A percentile compares a stretch with the other conserved stretches of the same genome.
phyloP scores from a whole-genome alignment of 2,113 vertebrate species.

The Pluvialis apricaria region DNA sequence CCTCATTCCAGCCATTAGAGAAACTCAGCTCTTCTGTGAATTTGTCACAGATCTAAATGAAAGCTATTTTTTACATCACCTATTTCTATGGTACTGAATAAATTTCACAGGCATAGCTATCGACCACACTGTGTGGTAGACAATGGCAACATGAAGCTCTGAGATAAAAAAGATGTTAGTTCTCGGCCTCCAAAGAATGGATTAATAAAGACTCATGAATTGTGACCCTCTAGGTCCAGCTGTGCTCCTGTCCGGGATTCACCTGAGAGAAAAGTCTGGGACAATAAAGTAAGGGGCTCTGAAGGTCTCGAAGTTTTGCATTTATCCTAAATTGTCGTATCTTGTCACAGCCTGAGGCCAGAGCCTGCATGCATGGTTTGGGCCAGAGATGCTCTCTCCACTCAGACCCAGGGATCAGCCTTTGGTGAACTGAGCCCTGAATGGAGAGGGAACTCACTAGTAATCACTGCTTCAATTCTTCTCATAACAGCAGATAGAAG shows the following conservation, averaged over 20 bases:
- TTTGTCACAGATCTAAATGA: not conserved
- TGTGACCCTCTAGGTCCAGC: not conserved
- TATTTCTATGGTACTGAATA: not conserved
- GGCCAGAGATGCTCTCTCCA: not conserved
- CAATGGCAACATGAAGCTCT: not conserved
- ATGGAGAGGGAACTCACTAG: not conserved
- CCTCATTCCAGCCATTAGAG: not conserved
- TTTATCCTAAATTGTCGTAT: not conserved
- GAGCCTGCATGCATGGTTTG: rapidly evolving
- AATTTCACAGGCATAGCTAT: not conserved
- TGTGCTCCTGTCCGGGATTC: not conserved
- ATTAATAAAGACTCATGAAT: not conserved
- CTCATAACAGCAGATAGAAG: not conserved
- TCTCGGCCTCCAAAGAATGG: not conserved
- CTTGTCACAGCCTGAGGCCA: not conserved
- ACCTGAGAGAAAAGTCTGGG: not conserved
- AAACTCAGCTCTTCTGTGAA: not conserved
- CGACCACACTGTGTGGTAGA: rapidly evolving
- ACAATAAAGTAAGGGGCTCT: not conserved
- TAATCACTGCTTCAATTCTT: not conserved
- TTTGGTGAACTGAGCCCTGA: not conserved
- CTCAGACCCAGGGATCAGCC: not conserved
- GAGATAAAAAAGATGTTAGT: not conserved
- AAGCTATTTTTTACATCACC: not conserved
- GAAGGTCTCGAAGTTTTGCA: not conserved